Base-by-base conservation (phyloP, 2,888 invertebrate species). In the Pandemis cinnamomeana region DNA sequence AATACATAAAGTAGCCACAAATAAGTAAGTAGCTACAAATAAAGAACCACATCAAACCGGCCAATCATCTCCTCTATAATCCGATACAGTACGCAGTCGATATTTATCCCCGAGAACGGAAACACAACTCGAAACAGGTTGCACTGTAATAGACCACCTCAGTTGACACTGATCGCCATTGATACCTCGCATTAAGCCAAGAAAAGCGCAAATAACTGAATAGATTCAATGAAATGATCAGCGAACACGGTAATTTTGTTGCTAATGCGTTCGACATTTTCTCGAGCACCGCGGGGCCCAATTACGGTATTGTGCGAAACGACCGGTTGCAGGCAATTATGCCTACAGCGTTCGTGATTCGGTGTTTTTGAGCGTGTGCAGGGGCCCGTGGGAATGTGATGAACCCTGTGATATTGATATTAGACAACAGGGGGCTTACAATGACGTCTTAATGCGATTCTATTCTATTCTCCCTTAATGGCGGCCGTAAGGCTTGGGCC, bases 261-360 rank as follows among this genome's bases (percentile, higher is more conserved):
- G 67, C 75, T 75, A 75, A 75, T 75, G 71, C 72, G 71, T 53
- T 72, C 72, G 71, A 76, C 78, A 76, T 75, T 76, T 74, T 75
- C 27, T 76, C 73, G 73, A 67, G 62, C 72, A 76, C 83, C 78
- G 44, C 69, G 70, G 80, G 81, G 81, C 76, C 79, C 81, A 84
- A 87, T 86, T 86, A 87, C 75, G 78, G 79, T 78, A 86, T 82
- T 86, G 84, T 86, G 80, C 82, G 77, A 82, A 87, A 86, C 82
- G 79, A 81, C 74, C 78, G 80, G 81, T 78, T 79, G 63, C 58
- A 66, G 72, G 77, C 78, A 79, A 79, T 81, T 78, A 78, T 71
- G 79, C 79, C 75, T 62, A 58, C 63, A 61, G 80, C 79, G 71
- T 75, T 76, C 76, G 74, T 77, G 76, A 76, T 75, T 77, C 74